These are phyloP conservation scores for Cephus rjabovi DNA, from an alignment of 2,888 invertebrate genomes.

Conservation along the genomic window DNA sequence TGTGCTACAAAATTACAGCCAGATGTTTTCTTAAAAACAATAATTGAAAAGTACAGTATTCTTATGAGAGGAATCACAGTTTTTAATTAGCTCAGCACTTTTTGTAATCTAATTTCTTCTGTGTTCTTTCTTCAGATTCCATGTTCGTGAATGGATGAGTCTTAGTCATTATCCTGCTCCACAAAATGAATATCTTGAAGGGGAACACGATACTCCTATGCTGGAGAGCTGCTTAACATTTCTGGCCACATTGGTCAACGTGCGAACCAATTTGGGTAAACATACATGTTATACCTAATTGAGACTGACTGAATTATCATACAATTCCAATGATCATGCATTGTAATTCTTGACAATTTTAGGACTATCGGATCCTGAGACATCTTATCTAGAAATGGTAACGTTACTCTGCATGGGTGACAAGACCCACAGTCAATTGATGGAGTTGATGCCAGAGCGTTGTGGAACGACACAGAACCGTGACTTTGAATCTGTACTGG, in stretches of 20 bases:
- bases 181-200: conserved; percentile 73
- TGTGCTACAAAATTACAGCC: conserved; percentile 90
- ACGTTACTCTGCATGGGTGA: conserved; percentile 93
- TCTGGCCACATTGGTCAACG: conserved; percentile 87
- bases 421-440: conserved; percentile 94
- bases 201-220: conserved; percentile 90
- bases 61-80: neutral
- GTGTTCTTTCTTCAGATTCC: conserved; percentile 73
- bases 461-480: conserved; percentile 92
- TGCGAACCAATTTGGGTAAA: conserved; percentile 87
- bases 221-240: conserved; percentile 93
- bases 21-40: conserved; percentile 85
- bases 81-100: conserved; percentile 2
- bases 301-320: neutral
- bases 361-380: conserved; percentile 74
- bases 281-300: neutral
- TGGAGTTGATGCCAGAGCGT: conserved; percentile 95
- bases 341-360: conserved; percentile 13
- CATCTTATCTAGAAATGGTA: conserved; percentile 90
- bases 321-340: neutral
- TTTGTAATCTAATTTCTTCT: conserved; percentile 10
- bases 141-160: conserved; percentile 88
- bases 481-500: conserved; percentile 88
- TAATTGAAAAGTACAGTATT: conserved; percentile 82
- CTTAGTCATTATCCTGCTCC: conserved; percentile 77